These are phyloP conservation scores for Remorina albescens DNA, from an alignment of 2,797 vertebrate genomes.

Conservation along the genomic window DNA sequence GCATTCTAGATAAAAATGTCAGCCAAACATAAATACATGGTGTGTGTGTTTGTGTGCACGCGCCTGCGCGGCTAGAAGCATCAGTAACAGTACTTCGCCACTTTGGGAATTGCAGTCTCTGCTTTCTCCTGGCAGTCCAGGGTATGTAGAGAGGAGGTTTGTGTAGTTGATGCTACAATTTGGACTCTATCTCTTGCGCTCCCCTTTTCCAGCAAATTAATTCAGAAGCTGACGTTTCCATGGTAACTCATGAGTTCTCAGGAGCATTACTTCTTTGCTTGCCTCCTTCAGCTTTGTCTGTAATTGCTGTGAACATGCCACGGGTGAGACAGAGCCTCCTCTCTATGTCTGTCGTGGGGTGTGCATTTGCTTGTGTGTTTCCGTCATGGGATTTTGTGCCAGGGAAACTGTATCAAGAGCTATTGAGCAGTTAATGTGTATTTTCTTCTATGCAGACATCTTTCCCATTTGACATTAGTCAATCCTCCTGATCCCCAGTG, in stretches of 20 bases:
- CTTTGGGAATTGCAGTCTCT: conserved; percentile 63
- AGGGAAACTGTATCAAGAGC: conserved; percentile 42
- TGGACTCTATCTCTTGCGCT: conserved; percentile 77
- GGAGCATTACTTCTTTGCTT: conserved; percentile 77
- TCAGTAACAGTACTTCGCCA: conserved; percentile 35
- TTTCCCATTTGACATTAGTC: conserved; percentile 35
- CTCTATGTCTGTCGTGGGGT: conserved; percentile 37
- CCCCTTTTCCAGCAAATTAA: conserved; percentile 78
- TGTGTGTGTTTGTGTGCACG: conserved; percentile 14
- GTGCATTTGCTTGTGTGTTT: conserved; percentile 33
- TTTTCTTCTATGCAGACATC: conserved; percentile 36
- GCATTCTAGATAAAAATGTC: conserved; percentile 22
- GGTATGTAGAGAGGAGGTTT: conserved; percentile 62
- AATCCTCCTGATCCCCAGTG: conserved; percentile 31
- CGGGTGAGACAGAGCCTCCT: conserved; percentile 66
- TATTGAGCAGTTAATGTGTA: conserved; percentile 42
- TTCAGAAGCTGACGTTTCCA: conserved; percentile 83
- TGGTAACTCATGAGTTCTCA: conserved; percentile 81
- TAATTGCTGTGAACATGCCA: conserved; percentile 79
- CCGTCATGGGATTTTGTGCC: conserved; percentile 44
- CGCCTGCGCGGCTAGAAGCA: conserved; percentile 31
- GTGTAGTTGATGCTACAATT: conserved; percentile 75
- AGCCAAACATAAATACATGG: conserved; percentile 7
- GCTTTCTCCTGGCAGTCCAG: conserved; percentile 66
- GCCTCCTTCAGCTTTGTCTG: conserved; percentile 77